Percentiles rank a stretch among this genome's conserved stretches.
Conservation (phyloP, 2,888 invertebrate species). For the Pemphredon lugubris region DNA sequence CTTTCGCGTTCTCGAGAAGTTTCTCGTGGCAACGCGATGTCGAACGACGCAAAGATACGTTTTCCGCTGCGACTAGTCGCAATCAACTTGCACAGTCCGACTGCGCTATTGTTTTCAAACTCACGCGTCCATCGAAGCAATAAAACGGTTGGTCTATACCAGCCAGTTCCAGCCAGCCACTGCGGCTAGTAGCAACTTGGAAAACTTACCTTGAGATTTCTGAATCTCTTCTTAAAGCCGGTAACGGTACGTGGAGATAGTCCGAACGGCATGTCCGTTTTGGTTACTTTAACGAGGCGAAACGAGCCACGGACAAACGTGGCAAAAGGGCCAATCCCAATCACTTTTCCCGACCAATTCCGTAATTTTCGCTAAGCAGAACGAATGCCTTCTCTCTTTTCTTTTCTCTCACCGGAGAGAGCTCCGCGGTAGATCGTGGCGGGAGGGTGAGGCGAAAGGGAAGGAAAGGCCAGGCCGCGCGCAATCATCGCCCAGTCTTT, state of each 20-base stretch:
- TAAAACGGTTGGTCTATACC: no score
- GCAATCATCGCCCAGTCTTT: slow-evolving; percentile 81
- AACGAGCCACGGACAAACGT: slow-evolving; percentile 57
- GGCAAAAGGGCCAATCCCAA: slow-evolving; percentile 75
- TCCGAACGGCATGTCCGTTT: slow-evolving; percentile 70
- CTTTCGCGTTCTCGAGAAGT: no score
- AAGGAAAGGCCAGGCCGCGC: slow-evolving; percentile 61
- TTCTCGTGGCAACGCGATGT: no score
- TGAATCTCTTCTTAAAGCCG: slow-evolving; percentile 7
- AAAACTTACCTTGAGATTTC: no score
- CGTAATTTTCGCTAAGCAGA: slow-evolving; percentile 78
- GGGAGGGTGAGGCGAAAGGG: slow-evolving; percentile 18
- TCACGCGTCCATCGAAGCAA: no score
- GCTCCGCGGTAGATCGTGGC: slow-evolving; percentile 36
- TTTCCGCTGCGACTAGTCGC: no score
- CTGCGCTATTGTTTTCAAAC: no score
- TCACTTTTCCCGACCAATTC: slow-evolving; percentile 76
- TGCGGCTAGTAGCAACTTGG: neutral
- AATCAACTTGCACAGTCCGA: no score
- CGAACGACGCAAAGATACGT: no score
- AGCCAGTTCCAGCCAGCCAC: no score
- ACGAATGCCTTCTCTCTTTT: slow-evolving; percentile 72
- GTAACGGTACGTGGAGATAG: slow-evolving; percentile 9
- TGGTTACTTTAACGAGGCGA: slow-evolving; percentile 71
- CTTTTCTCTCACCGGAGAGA: slow-evolving; percentile 30